A percentile compares a stretch with the other conserved stretches of the same genome.
Conservation (phyloP, 2,888 invertebrate species). For the Drosophila gaucha region DNA sequence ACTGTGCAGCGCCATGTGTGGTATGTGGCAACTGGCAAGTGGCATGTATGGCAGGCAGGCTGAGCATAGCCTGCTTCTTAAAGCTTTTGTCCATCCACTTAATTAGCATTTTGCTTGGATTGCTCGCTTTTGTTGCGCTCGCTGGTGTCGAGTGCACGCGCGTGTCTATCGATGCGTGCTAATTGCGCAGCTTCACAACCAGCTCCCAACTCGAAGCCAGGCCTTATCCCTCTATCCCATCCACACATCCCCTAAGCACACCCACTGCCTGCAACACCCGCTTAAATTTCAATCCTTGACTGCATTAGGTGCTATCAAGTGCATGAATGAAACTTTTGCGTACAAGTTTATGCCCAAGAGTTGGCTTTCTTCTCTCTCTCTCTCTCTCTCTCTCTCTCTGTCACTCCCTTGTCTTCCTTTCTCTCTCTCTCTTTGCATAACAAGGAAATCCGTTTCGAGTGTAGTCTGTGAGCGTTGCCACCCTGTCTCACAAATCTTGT, state of each 20-base stretch:
- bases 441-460: conserved; percentile 76
- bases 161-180: conserved; percentile 81
- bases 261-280: conserved; percentile 8
- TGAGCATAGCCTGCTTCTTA: conserved; percentile 15
- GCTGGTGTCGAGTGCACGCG: conserved; percentile 67
- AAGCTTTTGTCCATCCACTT: conserved; percentile 63
- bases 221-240: not conserved
- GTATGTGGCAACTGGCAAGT: conserved; percentile 15
- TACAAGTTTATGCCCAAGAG: conserved; percentile 45
- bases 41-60: conserved; percentile 9
- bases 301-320: conserved; percentile 66
- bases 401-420: not conserved
- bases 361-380: not conserved
- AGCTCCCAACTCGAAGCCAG: not conserved
- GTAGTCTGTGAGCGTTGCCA: conserved; percentile 31
- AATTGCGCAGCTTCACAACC: conserved; percentile 66
- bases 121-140: conserved; percentile 56
- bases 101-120: conserved; percentile 74
- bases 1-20: conserved; percentile 45
- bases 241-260: not conserved
- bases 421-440: conserved; percentile 43
- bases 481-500: conserved; percentile 24
- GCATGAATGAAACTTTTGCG: conserved; percentile 58
- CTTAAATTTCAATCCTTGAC: conserved; percentile 52
- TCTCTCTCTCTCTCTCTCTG: not conserved